These are phyloP conservation scores for Dynastes tityus DNA, from an alignment of 2,888 invertebrate species.

Conservation along the genomic window DNA sequence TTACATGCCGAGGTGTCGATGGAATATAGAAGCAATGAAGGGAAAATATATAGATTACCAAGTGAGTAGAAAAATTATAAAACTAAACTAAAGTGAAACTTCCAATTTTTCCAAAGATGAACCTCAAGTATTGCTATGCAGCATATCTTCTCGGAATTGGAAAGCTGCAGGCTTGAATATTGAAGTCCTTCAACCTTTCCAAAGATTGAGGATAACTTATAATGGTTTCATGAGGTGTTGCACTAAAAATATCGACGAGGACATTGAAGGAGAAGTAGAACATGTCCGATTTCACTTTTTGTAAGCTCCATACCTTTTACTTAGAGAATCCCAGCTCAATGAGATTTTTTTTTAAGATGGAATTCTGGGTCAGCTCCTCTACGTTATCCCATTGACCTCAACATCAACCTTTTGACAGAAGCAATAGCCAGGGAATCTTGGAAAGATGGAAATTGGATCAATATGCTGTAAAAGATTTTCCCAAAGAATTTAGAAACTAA, in stretches of 20 bases:
- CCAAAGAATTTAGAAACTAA: neutral
- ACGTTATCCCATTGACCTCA: conserved; percentile 75
- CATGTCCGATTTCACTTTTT: conserved; percentile 75
- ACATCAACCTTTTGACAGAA: conserved; percentile 72
- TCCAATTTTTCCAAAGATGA: conserved; percentile 68
- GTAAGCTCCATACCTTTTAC: conserved; percentile 69
- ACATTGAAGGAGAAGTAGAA: conserved; percentile 56
- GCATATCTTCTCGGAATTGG: conserved; percentile 71
- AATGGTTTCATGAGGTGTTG: conserved; percentile 76
- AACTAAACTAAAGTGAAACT: neutral
- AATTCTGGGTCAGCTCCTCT: conserved; percentile 70
- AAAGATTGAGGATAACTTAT: conserved; percentile 77
- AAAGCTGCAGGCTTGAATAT: conserved; percentile 76
- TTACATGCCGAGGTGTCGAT: conserved; percentile 45
- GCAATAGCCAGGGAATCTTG: conserved; percentile 75
- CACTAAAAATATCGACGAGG: neutral
- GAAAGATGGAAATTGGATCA: conserved; percentile 74
- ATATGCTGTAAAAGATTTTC: conserved; percentile 71
- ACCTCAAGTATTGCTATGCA: conserved; percentile 72
- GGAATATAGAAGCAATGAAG: conserved; percentile 36
- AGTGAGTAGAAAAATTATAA: conserved; percentile 40
- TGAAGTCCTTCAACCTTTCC: conserved; percentile 76
- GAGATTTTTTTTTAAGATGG: conserved; percentile 72
- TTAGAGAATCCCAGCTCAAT: neutral
- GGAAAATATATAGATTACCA: conserved; percentile 47